These are phyloP conservation scores for Maconellicoccus hirsutus DNA, from an alignment of 1,140 invertebrate genomes.

Conservation along the genomic window DNA sequence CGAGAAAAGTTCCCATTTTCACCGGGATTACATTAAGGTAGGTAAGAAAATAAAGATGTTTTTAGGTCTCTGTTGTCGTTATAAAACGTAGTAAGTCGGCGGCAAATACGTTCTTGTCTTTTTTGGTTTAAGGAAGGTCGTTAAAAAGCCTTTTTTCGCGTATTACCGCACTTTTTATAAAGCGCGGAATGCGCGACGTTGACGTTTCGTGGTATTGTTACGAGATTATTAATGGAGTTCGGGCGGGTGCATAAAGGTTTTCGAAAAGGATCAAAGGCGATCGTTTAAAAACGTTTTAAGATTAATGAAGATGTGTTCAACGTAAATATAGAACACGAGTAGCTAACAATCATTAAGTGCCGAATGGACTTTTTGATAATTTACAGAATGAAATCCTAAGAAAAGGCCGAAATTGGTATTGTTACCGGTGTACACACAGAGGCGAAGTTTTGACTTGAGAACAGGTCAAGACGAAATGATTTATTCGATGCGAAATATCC, in stretches of 20 bases:
- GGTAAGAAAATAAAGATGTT: conserved; percentile 5
- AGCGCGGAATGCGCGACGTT: neutral
- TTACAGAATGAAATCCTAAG: neutral
- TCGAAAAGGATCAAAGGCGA: too few relatives aligned
- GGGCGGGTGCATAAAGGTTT: too few relatives aligned
- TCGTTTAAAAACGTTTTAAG: too few relatives aligned
- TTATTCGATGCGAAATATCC: too few relatives aligned
- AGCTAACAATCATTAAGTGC: neutral
- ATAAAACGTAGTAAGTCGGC: neutral
- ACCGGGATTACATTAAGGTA: conserved; percentile 16
- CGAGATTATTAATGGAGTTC: neutral
- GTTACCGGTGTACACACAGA: neutral
- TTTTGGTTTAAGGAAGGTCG: neutral
- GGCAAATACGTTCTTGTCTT: neutral
- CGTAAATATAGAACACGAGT: neutral
- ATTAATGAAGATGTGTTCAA: neutral
- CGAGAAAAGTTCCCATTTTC: neutral
- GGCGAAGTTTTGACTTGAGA: neutral
- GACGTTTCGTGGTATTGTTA: neutral
- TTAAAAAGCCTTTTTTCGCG: neutral
- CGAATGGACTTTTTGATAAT: neutral
- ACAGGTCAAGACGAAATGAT: neutral
- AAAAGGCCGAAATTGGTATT: neutral
- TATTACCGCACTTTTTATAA: neutral
- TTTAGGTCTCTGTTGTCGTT: too few relatives aligned